Conservation (phyloP, 2,797 vertebrate genomes). For the Phaenicophaeus curvirostris region DNA sequence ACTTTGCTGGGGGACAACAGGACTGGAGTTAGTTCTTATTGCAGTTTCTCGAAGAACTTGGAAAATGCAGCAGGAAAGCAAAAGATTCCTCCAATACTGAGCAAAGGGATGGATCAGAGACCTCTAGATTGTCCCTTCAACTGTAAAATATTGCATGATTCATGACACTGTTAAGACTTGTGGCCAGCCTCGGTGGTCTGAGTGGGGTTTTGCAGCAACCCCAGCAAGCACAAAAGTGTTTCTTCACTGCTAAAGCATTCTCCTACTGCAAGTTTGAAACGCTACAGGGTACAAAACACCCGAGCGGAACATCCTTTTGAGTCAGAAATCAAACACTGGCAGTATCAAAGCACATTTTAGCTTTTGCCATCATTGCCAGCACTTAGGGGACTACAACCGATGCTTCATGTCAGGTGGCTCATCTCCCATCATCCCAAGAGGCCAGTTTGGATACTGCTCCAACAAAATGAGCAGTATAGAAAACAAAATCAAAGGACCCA, state of each 20-base stretch:
- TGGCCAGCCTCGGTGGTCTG: background rate
- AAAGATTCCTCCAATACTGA: background rate
- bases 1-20: conserved; percentile 17
- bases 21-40: background rate
- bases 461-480: background rate
- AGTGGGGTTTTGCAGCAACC: background rate
- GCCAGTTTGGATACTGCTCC: accelerated
- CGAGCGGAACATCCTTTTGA: background rate
- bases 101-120: background rate
- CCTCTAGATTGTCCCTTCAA: background rate
- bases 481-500: background rate
- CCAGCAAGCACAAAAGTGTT: accelerated
- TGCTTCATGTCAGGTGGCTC: accelerated
- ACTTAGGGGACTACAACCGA: accelerated
- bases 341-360: background rate
- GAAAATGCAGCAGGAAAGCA: background rate
- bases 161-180: accelerated
- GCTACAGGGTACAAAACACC: background rate
- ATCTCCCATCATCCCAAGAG: background rate
- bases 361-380: background rate
- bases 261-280: background rate
- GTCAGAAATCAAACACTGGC: background rate
- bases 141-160: accelerated
- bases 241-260: background rate
- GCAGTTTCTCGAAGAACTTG: background rate